Evolutionary conservation across 1,140 invertebrate genomes (phyloP), one percentile per base, ranked within the genome.

Genomic region (Manduca sexta): DNA sequence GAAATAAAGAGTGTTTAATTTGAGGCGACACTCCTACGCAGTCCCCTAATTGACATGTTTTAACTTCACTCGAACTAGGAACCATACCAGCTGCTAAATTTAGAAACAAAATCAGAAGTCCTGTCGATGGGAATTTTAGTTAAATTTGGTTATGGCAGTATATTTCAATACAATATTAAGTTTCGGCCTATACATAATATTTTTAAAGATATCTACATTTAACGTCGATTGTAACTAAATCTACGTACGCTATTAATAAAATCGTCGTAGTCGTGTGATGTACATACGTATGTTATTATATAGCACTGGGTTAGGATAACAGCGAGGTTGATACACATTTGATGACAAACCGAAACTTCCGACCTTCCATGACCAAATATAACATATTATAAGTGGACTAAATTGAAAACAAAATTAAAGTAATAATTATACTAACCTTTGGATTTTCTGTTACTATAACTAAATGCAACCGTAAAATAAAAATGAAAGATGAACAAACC

Each of bases 21-120:
- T 38, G 78, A 82, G 79, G 76, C 82, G 82, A 85, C 82, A 81
- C 81, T 70, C 65, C 63, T 69, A 80, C 74, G 76, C 79, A 74
- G 70, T 78, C 76, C 72, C 71, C 83, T 87, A 87, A 87, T 87
- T 87, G 86, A 87, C 86, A 85, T 86, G 73, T 86, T 78, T 82
- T 74, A 78, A 84, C 82, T 86, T 86, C 81, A 87, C 77, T 83
- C 81, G 73, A 78, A 80, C 82, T 87, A 86, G 84, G 86, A 86
- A 86, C 84, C 83, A 85, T 87, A 84, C 72, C 86, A 84, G 83
- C 84, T 80, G 79, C 75, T 86, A 86, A 80, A 80, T 86, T 85
- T 79, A 81, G 76, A 84, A 76, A 74, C 58, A 62, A 67, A 76
- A 78, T 65, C 74, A 66, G 56, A 59, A 66, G 64, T 74, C 76